Evolutionary conservation across 2,113 vertebrate species (phyloP).

Genomic region (Haplochromis burtoni): DNA sequence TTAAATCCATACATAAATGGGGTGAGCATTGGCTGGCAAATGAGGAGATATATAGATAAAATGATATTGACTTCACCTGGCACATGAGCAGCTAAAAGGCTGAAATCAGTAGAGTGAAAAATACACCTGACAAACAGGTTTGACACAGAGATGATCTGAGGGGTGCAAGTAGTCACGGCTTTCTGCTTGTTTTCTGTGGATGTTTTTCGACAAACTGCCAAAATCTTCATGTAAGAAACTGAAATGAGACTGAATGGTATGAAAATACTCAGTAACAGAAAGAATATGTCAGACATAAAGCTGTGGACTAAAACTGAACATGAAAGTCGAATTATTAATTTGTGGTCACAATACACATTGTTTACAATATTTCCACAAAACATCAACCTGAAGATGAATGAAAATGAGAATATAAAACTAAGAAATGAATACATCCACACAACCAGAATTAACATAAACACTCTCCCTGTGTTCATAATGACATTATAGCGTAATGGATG

Average conservation of each 20-base stretch:
- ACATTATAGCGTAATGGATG: too few species aligned
- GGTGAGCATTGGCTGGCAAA: too few species aligned
- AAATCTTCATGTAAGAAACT: accelerated
- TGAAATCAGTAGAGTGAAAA: neutral
- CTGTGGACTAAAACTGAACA: accelerated
- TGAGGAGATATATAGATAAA: too few species aligned
- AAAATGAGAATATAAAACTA: too few species aligned
- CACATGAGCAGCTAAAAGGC: neutral
- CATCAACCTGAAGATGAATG: too few species aligned
- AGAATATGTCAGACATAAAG: neutral
- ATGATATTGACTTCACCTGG: too few species aligned
- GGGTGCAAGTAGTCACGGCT: neutral
- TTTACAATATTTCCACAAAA: neutral
- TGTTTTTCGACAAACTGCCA: neutral
- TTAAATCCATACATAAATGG: too few species aligned
- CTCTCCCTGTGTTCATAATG: too few species aligned
- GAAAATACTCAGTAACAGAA: neutral
- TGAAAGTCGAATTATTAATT: neutral
- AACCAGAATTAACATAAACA: too few species aligned
- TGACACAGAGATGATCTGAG: neutral
- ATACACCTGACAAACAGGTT: neutral
- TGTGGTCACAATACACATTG: neutral
- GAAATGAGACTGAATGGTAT: neutral
- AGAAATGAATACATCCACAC: too few species aligned
- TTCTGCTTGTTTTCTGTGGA: neutral